Base-by-base conservation (phyloP, 2,797 vertebrate species). In the Taenioides sp. region DNA sequence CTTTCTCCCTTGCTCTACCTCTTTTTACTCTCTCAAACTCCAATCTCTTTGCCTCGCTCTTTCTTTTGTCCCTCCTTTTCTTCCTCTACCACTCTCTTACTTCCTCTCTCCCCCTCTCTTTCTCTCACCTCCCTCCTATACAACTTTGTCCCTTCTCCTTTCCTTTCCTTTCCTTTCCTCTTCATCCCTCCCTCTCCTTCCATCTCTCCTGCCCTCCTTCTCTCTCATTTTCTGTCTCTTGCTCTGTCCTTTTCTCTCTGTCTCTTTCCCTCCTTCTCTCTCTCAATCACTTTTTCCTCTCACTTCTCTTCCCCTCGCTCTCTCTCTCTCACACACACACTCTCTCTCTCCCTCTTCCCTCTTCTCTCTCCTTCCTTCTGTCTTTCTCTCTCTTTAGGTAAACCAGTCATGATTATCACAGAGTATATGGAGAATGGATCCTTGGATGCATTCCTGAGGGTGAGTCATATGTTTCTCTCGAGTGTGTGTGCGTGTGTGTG, bases 401-500 rank as follows among this genome's bases (percentile, higher is more conserved):
- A 99, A 89, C 98, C 98, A 7, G 97, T 99, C 87, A 99, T 99
- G 98, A 99, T 99, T 92, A 98, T 99, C 92, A 99, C 97, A 0
- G 97, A 99, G 88, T 98, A 98, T 94, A 99, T 99, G 98, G 98
- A 99, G 85, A 99, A 99, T 27, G 97, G 98, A 72, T 99, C 98
- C 23, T 93, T 99, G 95, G 98, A 99, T 90, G 95, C 97, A 69
- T 99, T 98, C 93, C 95, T 99, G 87, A 95, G 98, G 96, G 98
- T 99, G 94, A 80, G 98, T 96, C 86, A 84, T 87, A 84, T 78
- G 23, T 85, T 75, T 83, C 78, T 72, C 47, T 80, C 27, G 3
- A 37, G 69, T 77, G 74, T 67, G 49, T 43, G n/a, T 76, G 47
- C 37, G 74, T 55, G 63, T 71, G 73, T 70, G 47, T 43, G 74